phyloP scores from a whole-genome alignment of 64 coral and sea anemone genomes.

The Catalaphyllia jardinei region DNA sequence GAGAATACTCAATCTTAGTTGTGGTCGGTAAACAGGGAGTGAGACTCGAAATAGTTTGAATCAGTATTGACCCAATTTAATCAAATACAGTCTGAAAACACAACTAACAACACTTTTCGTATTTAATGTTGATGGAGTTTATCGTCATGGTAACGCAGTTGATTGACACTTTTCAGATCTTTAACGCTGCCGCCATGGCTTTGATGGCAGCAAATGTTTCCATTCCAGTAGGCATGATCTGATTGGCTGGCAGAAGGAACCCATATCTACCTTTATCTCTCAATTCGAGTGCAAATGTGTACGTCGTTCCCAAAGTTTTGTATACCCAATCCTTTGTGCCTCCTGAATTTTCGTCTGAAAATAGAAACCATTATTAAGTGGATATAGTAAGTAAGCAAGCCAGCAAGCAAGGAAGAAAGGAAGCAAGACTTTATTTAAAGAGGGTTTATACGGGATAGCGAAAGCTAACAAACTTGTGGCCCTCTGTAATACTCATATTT shows the following conservation, averaged over 20 bases:
- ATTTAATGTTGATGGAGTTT: not conserved
- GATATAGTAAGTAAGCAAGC: too few species aligned
- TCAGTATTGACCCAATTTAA: not conserved
- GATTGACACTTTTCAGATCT: slow-evolving; percentile 20
- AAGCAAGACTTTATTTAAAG: too few species aligned
- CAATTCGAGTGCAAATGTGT: slow-evolving; percentile 82
- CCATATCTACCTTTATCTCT: slow-evolving; percentile 79
- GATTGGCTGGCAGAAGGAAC: slow-evolving; percentile 77
- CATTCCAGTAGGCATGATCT: slow-evolving; percentile 83
- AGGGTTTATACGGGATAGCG: too few species aligned
- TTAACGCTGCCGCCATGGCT: slow-evolving; percentile 69
- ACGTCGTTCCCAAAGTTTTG: slow-evolving; percentile 66
- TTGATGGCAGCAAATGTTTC: slow-evolving; percentile 96
- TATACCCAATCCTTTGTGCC: slow-evolving; percentile 82
- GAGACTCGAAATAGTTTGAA: too few species aligned
- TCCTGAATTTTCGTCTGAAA: slow-evolving; percentile 78
- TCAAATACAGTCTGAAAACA: not conserved
- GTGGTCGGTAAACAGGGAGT: too few species aligned
- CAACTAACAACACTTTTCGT: not conserved
- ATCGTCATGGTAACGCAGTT: not conserved
- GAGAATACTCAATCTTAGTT: too few species aligned
- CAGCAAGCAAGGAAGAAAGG: too few species aligned
- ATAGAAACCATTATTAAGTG: not conserved
- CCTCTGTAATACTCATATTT: too few species aligned
- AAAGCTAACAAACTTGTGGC: too few species aligned